These are phyloP conservation scores for Hystrix brachyura DNA, from an alignment of 2,113 vertebrate genomes.

Conservation along the genomic window DNA sequence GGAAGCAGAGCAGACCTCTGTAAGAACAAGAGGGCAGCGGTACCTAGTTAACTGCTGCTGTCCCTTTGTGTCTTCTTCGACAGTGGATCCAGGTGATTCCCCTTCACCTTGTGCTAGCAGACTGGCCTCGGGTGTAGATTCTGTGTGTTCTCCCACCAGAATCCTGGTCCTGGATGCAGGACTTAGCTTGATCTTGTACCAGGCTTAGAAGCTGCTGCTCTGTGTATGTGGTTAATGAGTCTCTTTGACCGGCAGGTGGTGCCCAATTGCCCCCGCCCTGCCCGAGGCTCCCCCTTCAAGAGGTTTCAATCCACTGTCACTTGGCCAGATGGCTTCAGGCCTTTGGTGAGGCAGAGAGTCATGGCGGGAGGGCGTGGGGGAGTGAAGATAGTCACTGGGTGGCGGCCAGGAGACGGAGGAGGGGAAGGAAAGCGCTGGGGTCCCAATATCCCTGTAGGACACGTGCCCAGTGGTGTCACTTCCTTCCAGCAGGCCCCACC, in stretches of 20 bases:
- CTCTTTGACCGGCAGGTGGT: neutral
- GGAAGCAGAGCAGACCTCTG: neutral
- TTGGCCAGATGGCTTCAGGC: too few relatives aligned
- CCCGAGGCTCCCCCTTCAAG: neutral
- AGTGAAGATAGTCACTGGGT: too few relatives aligned
- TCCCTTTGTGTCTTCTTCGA: neutral
- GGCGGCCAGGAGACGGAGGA: neutral
- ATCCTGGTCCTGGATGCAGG: neutral
- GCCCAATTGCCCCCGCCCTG: neutral
- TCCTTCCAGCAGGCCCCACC: neutral
- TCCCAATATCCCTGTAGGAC: neutral
- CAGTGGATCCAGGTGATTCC: neutral
- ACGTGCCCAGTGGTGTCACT: fast-evolving
- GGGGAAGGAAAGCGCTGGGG: neutral
- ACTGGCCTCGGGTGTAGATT: neutral
- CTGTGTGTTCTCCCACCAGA: neutral
- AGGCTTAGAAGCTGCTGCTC: neutral
- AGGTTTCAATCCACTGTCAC: neutral
- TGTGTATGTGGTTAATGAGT: neutral
- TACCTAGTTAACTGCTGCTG: neutral
- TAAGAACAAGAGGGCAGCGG: neutral
- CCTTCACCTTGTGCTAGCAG: neutral
- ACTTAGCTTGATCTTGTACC: neutral
- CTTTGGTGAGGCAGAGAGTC: too few relatives aligned
- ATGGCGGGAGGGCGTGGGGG: neutral